Percentiles rank a stretch among this genome's conserved stretches.
These are phyloP conservation scores for Sericinus montela DNA, from an alignment of 2,888 invertebrate genomes.

Conservation along the genomic window DNA sequence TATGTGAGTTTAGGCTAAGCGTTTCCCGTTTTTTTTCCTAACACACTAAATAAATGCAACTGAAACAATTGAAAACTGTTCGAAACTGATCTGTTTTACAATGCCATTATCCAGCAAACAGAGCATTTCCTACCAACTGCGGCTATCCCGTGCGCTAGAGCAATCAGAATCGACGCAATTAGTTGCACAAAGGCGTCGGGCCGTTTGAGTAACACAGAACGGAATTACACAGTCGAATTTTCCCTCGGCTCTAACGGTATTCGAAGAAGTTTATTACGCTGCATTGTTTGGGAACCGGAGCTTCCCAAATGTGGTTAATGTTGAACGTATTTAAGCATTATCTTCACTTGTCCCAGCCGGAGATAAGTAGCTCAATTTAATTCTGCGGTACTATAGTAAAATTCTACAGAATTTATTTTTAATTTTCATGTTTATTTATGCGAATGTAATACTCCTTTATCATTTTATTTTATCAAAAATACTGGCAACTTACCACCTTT, in stretches of 20 bases:
- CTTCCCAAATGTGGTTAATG: constrained; percentile 1
- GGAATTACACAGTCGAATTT: constrained; percentile 15
- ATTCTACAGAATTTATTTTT: no score
- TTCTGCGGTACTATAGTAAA: no score
- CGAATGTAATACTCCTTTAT: no score
- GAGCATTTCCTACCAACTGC: constrained; percentile 1
- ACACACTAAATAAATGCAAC: neutral
- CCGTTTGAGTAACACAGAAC: constrained; percentile 14
- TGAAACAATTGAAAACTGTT: neutral
- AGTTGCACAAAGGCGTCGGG: constrained; percentile 16
- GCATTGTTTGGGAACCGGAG: constrained; percentile 7
- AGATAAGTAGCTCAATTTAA: no score
- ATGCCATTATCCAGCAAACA: constrained; percentile 13
- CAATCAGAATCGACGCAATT: constrained; percentile 17
- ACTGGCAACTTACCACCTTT: no score
- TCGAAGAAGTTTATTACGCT: constrained; percentile 9
- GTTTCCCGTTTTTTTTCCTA: no score
- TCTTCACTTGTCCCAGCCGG: neutral
- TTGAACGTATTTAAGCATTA: constrained; percentile 1
- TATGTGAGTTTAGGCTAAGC: no score
- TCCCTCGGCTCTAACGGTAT: constrained; percentile 1
- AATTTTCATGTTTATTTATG: no score
- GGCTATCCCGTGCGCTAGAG: constrained; percentile 6
- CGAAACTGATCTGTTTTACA: constrained; percentile 1
- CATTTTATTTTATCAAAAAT: no score